Evolutionary conservation across 2,888 invertebrate genomes (phyloP).

Genomic region (Octodonta nipae): DNA sequence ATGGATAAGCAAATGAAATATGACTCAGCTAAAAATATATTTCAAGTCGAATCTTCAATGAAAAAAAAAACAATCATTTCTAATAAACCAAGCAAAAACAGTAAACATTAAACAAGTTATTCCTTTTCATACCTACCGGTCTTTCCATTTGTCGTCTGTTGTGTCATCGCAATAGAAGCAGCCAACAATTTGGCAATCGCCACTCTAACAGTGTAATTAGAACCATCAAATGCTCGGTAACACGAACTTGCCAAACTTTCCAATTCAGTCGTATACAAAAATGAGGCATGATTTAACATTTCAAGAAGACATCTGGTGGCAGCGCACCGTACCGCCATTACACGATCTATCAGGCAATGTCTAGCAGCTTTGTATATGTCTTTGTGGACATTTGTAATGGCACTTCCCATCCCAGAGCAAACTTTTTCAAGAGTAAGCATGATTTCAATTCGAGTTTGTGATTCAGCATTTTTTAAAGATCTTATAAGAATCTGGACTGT

Average conservation of each 20-base stretch:
- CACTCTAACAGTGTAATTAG: slow-evolving; percentile 83
- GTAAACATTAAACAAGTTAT: too few species aligned
- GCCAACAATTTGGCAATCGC: slow-evolving; percentile 87
- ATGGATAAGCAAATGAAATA: too few species aligned
- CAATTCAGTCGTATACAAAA: slow-evolving; percentile 75
- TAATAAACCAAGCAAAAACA: too few species aligned
- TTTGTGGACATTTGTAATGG: slow-evolving; percentile 70
- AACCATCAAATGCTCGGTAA: slow-evolving; percentile 80
- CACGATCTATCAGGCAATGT: slow-evolving; percentile 78
- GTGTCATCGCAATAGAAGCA: slow-evolving; percentile 71
- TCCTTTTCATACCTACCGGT: slow-evolving; percentile 35
- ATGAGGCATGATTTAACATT: slow-evolving; percentile 75
- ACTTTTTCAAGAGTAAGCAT: slow-evolving; percentile 92
- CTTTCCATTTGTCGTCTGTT: slow-evolving; percentile 42
- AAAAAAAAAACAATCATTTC: too few species aligned
- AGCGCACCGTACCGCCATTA: slow-evolving; percentile 83
- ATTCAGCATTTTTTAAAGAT: slow-evolving; percentile 85
- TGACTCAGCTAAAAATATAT: too few species aligned
- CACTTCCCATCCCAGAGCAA: slow-evolving; percentile 88
- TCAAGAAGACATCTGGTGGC: slow-evolving; percentile 83
- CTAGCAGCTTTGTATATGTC: slow-evolving; percentile 86
- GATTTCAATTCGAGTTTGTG: slow-evolving; percentile 90
- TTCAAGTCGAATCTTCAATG: too few species aligned
- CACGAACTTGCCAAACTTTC: slow-evolving; percentile 86
- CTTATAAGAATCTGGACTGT: slow-evolving; percentile 85